phyloP scores from a whole-genome alignment of 2,797 vertebrate species.

The Borostomias antarcticus region DNA sequence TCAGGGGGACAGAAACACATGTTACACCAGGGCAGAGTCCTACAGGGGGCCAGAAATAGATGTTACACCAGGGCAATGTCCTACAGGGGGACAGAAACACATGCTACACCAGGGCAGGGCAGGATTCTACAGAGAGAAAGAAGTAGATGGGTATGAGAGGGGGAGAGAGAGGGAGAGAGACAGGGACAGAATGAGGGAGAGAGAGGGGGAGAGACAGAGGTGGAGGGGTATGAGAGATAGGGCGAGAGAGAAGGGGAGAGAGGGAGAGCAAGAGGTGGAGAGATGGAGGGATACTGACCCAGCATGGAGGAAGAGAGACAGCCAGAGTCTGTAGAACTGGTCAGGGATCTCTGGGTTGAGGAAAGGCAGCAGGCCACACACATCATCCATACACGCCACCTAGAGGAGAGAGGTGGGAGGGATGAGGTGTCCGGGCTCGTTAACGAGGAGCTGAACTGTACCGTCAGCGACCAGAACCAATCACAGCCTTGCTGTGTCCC shows the following conservation, averaged over 20 bases:
- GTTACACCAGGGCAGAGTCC: too few relatives aligned
- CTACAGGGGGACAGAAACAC: too few relatives aligned
- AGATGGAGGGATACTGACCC: slow-evolving; percentile 78
- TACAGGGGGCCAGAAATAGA: too few relatives aligned
- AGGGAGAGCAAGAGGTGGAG: not conserved
- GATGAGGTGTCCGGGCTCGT: too few relatives aligned
- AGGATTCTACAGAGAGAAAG: too few relatives aligned
- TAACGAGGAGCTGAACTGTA: too few relatives aligned
- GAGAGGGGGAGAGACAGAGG: not conserved
- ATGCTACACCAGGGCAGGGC: too few relatives aligned
- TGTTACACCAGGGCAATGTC: too few relatives aligned
- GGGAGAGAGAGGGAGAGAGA: not conserved
- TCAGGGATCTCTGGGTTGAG: slow-evolving; percentile 96
- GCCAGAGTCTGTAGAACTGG: slow-evolving; percentile 97
- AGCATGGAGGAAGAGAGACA: slow-evolving; percentile 95
- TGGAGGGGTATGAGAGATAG: not conserved
- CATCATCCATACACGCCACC: slow-evolving; percentile 98
- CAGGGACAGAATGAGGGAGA: slow-evolving; percentile 11
- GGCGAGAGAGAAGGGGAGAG: not conserved
- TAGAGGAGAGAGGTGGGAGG: slow-evolving; percentile 51
- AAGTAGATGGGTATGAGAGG: not conserved
- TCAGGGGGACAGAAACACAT: too few relatives aligned
- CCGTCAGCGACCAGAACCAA: too few relatives aligned
- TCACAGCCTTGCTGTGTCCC: too few relatives aligned
- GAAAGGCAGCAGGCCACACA: slow-evolving; percentile 95